Evolutionary conservation across 2,888 invertebrate genomes (phyloP).

Genomic region (Osedax frankpressi): DNA sequence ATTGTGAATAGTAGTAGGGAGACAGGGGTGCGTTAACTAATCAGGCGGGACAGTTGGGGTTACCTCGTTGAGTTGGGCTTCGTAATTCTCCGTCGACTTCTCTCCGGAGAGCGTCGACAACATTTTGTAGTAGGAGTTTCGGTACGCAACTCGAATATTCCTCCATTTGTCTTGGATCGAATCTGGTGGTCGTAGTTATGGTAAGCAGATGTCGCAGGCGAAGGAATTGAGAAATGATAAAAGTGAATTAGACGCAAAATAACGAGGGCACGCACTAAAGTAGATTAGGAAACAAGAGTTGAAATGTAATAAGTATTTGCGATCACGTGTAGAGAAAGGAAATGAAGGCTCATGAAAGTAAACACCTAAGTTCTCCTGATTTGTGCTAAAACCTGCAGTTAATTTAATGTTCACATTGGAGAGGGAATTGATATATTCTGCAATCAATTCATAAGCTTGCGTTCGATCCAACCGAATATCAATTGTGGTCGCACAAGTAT

Average conservation of each 20-base stretch:
- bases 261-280: too few species aligned
- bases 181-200: neutral
- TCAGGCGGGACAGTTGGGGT: too few species aligned
- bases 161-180: neutral
- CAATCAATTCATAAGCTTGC: neutral
- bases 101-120: neutral
- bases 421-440: neutral
- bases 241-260: too few species aligned
- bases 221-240: too few species aligned
- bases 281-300: neutral
- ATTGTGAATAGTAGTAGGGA: too few species aligned
- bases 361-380: too few species aligned
- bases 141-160: neutral
- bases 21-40: too few species aligned
- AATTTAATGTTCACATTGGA: neutral
- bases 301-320: neutral
- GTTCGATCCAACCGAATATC: neutral
- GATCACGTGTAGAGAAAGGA: too few species aligned
- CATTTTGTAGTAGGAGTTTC: neutral
- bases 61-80: neutral
- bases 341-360: too few species aligned
- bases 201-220: too few species aligned
- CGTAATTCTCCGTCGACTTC: neutral
- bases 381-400: neutral
- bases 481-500: neutral